Percentiles rank a stretch among this genome's conserved stretches.
phyloP scores from a whole-genome alignment of 2,797 vertebrate species.

The Potorous gilbertii region DNA sequence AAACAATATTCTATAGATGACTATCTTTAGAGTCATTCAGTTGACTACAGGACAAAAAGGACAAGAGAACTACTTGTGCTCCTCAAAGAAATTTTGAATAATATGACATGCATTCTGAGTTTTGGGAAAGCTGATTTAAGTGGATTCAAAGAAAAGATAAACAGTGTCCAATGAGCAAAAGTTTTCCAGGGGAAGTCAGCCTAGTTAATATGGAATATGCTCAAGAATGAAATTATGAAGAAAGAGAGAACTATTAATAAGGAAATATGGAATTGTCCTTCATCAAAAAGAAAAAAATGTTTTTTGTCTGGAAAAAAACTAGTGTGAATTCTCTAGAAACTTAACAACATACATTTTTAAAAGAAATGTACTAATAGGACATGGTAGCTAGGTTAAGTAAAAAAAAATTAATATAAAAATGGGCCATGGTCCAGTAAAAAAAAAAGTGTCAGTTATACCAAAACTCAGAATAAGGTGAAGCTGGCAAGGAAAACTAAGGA shows the following conservation, averaged over 20 bases:
- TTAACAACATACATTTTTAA: not conserved
- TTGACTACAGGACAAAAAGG: not conserved
- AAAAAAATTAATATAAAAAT: not conserved
- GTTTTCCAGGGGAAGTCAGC: not conserved
- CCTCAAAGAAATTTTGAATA: not conserved
- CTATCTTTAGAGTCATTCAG: not conserved
- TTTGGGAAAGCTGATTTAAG: not conserved
- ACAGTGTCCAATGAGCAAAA: not conserved
- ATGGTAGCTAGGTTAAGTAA: not conserved
- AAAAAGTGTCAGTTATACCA: not conserved
- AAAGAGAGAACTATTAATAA: not conserved
- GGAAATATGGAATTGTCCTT: not conserved
- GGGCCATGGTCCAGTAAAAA: too few species aligned
- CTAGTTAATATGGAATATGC: not conserved
- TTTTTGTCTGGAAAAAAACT: not conserved
- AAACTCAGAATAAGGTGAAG: not conserved
- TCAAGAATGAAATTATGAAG: not conserved
- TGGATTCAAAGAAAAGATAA: not conserved
- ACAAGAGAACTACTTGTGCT: not conserved
- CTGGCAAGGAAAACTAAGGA: not conserved
- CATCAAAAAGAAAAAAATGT: not conserved
- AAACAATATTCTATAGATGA: not conserved
- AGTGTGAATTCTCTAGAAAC: not conserved
- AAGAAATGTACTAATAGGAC: not conserved
- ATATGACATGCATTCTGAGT: not conserved